Percentiles rank a stretch among this genome's conserved stretches.
phyloP scores from a whole-genome alignment of 2,888 invertebrate species.

The Neoscelio sp. region DNA sequence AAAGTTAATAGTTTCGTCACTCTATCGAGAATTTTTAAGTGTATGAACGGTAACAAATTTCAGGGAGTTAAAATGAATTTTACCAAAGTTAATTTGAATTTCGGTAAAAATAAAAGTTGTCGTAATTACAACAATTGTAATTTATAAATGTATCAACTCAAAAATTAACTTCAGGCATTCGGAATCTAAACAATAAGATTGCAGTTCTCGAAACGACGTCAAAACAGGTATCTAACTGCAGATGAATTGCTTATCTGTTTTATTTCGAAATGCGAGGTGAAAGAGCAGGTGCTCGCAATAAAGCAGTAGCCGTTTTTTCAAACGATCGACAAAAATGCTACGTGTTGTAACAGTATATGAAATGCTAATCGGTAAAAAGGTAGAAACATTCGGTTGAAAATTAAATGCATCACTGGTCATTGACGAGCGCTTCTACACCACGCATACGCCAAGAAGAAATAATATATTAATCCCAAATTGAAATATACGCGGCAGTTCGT shows the following conservation, averaged over 20 bases:
- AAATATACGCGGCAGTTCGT: conserved; percentile 39
- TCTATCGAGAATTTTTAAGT: no score
- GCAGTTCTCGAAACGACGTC: not conserved
- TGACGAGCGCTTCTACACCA: conserved; percentile 34
- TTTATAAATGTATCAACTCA: no score
- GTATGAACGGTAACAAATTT: no score
- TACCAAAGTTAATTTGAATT: no score
- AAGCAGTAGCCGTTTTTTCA: conserved; percentile 18
- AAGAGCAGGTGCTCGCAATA: conserved; percentile 25
- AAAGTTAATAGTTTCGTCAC: no score
- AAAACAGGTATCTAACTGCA: not conserved
- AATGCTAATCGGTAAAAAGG: conserved; percentile 21
- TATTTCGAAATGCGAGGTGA: conserved; percentile 36
- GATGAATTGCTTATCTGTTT: not conserved
- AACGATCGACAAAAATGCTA: conserved; percentile 25
- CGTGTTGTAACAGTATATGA: conserved; percentile 47
- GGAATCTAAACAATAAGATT: no score
- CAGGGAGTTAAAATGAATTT: no score
- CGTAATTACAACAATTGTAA: no score
- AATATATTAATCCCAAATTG: conserved; percentile 52
- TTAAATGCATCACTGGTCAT: conserved; percentile 53
- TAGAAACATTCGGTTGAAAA: conserved; percentile 38
- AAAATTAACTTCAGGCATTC: no score
- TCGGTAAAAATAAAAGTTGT: no score
- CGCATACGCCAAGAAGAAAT: conserved; percentile 28